These are phyloP conservation scores for Erythrocercus mccallii DNA, from an alignment of 2,113 vertebrate genomes.

Conservation along the genomic window DNA sequence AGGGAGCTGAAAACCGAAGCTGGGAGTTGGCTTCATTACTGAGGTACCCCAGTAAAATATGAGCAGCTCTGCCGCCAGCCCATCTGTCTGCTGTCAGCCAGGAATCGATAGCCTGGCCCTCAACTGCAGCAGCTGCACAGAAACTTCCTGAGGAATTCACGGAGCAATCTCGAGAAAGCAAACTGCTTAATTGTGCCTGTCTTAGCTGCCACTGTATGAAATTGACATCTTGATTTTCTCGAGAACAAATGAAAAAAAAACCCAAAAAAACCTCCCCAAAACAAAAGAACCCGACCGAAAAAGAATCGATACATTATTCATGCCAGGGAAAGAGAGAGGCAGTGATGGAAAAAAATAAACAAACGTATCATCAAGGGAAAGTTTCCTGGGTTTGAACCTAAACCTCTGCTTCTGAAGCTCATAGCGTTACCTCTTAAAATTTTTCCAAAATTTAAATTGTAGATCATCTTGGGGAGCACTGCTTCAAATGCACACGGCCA, in stretches of 20 bases:
- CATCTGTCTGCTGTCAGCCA: constrained; percentile 65
- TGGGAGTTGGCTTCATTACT: constrained; percentile 28
- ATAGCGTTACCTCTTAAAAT: not conserved
- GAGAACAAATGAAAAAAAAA: not conserved
- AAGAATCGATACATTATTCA: not conserved
- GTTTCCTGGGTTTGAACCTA: not conserved
- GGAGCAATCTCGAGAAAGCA: constrained; percentile 22
- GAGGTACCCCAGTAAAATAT: constrained; percentile 34
- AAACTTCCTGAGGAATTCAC: constrained; percentile 28
- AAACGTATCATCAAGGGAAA: not conserved
- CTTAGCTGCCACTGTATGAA: constrained; percentile 7
- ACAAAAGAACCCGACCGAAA: not conserved
- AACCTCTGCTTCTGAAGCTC: not conserved
- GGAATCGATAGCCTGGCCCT: constrained; percentile 20
- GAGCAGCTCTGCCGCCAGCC: constrained; percentile 47
- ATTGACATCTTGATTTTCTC: constrained; percentile 11
- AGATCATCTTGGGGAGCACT: not conserved
- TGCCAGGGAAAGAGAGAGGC: not conserved
- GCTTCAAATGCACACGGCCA: not conserved
- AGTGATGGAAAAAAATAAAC: not conserved
- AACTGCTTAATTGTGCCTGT: constrained; percentile 35
- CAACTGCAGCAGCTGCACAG: not conserved
- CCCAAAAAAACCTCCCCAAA: not conserved
- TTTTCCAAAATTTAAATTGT: not conserved
- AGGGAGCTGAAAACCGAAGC: not conserved